Evolutionary conservation across 2,888 invertebrate genomes (phyloP).

Genomic region (Idaea biselata): DNA sequence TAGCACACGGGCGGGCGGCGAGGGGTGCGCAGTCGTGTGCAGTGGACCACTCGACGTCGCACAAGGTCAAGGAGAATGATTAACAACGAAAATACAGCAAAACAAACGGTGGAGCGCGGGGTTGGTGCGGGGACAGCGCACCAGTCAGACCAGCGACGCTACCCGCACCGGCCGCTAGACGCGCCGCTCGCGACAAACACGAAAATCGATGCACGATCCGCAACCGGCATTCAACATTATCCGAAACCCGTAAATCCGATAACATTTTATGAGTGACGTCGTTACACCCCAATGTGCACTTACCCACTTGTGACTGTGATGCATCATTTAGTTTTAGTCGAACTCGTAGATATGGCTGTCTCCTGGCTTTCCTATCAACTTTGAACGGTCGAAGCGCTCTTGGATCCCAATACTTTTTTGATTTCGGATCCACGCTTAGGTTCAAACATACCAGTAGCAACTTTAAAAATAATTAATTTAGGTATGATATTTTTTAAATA

Average conservation of each 20-base stretch:
- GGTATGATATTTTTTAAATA: too few relatives aligned
- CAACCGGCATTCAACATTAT: conserved; percentile 63
- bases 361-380: conserved; percentile 40
- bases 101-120: conserved; percentile 75
- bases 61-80: conserved; percentile 82
- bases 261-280: conserved; percentile 53
- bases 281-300: conserved; percentile 51
- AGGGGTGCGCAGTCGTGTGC: conserved; percentile 77
- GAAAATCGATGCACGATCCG: conserved; percentile 79
- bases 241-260: conserved; percentile 59
- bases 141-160: conserved; percentile 74
- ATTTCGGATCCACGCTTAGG: background rate
- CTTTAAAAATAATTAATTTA: background rate
- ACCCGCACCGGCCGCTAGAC: conserved; percentile 68
- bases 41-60: conserved; percentile 80
- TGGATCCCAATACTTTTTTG: conserved; percentile 34
- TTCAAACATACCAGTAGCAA: background rate
- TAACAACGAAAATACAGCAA: conserved; percentile 81
- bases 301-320: conserved; percentile 53
- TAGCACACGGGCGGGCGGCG: conserved; percentile 63
- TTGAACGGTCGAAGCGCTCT: conserved; percentile 40
- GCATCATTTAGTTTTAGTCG: conserved; percentile 44
- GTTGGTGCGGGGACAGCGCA: conserved; percentile 63
- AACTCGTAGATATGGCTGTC: conserved; percentile 37
- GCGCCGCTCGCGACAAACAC: conserved; percentile 67